Evolutionary conservation across 2,113 vertebrate species (phyloP).

Genomic region (Eptatretus burgeri): DNA sequence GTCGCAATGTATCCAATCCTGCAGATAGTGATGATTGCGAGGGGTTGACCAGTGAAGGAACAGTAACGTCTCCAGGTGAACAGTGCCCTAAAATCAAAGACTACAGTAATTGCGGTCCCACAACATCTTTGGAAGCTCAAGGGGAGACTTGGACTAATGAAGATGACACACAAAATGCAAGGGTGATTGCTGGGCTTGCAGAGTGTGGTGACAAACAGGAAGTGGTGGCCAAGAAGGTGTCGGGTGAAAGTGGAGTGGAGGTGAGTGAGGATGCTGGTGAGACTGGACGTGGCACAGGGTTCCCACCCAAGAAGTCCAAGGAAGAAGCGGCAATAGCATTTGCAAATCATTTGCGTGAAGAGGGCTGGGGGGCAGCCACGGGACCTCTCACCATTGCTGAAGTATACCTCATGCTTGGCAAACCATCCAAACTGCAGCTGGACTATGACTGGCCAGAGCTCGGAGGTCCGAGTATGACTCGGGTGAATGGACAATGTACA

Average conservation of each 20-base stretch:
- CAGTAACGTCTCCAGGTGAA: too few relatives aligned
- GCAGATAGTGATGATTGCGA: too few relatives aligned
- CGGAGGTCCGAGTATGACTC: too few relatives aligned
- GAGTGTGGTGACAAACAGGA: constrained; percentile 12
- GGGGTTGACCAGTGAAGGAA: too few relatives aligned
- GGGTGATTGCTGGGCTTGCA: constrained; percentile 13
- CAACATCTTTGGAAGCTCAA: too few relatives aligned
- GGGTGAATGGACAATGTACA: too few relatives aligned
- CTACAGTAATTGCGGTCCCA: too few relatives aligned
- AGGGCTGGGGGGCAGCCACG: constrained; percentile 59
- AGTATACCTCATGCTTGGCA: constrained; percentile 96
- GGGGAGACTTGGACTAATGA: too few relatives aligned
- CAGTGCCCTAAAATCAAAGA: too few relatives aligned
- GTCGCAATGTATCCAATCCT: too few relatives aligned
- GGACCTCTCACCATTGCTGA: constrained; percentile 79
- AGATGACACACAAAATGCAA: neutral
- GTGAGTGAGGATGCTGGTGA: neutral
- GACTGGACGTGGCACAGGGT: neutral
- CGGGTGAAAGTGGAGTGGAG: constrained; percentile 9
- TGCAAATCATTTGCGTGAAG: constrained; percentile 43
- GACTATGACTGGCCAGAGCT: constrained; percentile 64
- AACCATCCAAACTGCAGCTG: constrained; percentile 65
- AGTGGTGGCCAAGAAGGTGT: constrained; percentile 11
- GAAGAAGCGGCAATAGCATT: constrained; percentile 20
- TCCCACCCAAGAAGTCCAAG: constrained; percentile 16